Conservation (phyloP, 1,140 invertebrate species). For the Acyrthosiphon pisum region DNA sequence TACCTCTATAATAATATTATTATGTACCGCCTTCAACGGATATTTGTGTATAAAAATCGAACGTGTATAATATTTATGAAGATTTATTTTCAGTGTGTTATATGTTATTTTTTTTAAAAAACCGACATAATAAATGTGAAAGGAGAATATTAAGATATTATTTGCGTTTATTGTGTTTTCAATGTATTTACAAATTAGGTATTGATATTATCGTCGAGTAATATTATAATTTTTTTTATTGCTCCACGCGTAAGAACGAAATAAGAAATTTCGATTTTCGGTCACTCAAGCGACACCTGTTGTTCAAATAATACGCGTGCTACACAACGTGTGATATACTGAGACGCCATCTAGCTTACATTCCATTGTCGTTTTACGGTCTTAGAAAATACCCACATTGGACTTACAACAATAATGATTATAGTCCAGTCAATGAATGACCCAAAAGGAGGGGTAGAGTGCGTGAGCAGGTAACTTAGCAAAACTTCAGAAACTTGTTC, state of each 20-base stretch:
- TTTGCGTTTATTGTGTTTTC: neutral
- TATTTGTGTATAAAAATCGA: conserved; percentile 35
- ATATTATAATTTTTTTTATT: neutral
- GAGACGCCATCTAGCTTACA: neutral
- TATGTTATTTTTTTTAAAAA: conserved; percentile 45
- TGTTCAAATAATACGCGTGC: neutral
- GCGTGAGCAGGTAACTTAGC: no score
- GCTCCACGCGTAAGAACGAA: neutral
- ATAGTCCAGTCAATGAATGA: no score
- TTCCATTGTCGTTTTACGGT: neutral
- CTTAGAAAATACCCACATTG: neutral
- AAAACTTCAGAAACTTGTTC: no score
- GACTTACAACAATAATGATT: neutral
- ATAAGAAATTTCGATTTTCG: neutral
- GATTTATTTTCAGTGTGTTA: conserved; percentile 54
- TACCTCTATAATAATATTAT: neutral
- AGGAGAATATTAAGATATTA: neutral
- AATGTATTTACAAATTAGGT: neutral
- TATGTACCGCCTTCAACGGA: neutral
- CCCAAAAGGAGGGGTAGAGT: no score
- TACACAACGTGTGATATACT: neutral
- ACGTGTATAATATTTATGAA: conserved; percentile 40
- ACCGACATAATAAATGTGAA: conserved; percentile 20
- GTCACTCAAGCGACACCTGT: neutral
- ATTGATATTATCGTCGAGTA: neutral